A percentile compares a stretch with the other conserved stretches of the same genome.
Conservation (phyloP, 2,797 vertebrate genomes). For the Bovichtus diacanthus region DNA sequence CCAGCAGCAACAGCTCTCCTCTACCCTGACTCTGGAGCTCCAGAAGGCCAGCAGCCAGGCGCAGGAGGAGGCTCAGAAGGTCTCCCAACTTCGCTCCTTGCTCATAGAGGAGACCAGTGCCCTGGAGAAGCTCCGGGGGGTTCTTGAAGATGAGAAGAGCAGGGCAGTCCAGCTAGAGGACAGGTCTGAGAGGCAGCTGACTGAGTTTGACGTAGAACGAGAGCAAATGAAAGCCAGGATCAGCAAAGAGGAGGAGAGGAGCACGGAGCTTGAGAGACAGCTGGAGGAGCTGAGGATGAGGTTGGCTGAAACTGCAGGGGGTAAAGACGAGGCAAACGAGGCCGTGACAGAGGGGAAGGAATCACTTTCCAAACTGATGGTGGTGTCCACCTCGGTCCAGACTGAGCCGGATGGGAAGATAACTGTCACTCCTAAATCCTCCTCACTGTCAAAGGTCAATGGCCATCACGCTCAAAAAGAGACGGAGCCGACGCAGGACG, state of each 20-base stretch:
- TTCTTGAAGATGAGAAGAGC: constrained; percentile 87
- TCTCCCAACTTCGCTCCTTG: constrained; percentile 85
- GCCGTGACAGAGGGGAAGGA: constrained; percentile 46
- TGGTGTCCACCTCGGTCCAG: constrained; percentile 85
- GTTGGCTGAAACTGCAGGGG: constrained; percentile 72
- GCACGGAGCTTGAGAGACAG: constrained; percentile 89
- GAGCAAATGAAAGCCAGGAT: constrained; percentile 90
- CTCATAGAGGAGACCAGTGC: constrained; percentile 90
- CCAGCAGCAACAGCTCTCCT: constrained; percentile 93
- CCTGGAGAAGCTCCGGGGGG: constrained; percentile 85
- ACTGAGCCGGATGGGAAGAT: constrained; percentile 84
- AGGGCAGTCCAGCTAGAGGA: constrained; percentile 88
- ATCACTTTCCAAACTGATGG: constrained; percentile 17
- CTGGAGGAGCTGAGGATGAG: constrained; percentile 87
- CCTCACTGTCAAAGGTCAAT: constrained; percentile 75
- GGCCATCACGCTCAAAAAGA: constrained; percentile 80
- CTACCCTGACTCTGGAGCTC: constrained; percentile 91
- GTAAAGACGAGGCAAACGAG: constrained; percentile 56
- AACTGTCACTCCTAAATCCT: constrained; percentile 49
- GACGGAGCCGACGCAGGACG: constrained; percentile 66
- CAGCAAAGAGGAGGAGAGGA: constrained; percentile 90
- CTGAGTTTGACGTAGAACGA: constrained; percentile 91
- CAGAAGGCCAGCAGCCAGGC: constrained; percentile 92
- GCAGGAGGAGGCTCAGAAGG: constrained; percentile 91
- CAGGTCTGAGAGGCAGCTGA: constrained; percentile 89